Conservation (phyloP, 2,113 vertebrate species). For the Mus musculus region GRCm39 chr10:53066501-53067000, state of each 20-base stretch:
- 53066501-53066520: neutral
- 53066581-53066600: neutral
- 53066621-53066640: neutral
- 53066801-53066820: neutral
- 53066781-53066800: fast-evolving
- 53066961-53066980: neutral
- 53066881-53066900: neutral
- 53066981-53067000: neutral
- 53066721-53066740: neutral
- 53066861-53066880: neutral
- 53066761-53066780: neutral
- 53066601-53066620: neutral
- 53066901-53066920: neutral
- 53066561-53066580: neutral
- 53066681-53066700: no score
- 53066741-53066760: neutral
- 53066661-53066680: neutral
- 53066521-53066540: neutral
- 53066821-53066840: neutral
- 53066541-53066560: neutral
- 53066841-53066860: neutral
- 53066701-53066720: neutral
- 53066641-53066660: neutral
- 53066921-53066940: neutral
- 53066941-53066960: neutral